phyloP scores from a whole-genome alignment of 2,797 vertebrate species.

The Passerculus sandwichensis region DNA sequence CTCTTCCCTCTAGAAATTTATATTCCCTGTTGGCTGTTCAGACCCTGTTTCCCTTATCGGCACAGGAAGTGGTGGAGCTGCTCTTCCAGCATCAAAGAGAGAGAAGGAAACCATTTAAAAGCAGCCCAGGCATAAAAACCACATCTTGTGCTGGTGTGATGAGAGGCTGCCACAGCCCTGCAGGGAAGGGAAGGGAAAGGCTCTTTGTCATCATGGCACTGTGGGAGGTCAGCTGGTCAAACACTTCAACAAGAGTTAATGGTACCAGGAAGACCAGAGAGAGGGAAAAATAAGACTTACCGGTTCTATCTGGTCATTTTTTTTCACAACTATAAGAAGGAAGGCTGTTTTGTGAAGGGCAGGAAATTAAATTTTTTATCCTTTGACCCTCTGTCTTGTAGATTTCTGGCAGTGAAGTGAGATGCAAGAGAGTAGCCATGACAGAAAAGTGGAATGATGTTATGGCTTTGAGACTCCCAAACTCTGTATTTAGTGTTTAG shows the following conservation, averaged over 20 bases:
- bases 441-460: background rate
- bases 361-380: background rate
- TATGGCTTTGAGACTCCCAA: background rate
- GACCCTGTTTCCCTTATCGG: background rate
- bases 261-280: background rate
- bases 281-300: background rate
- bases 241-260: background rate
- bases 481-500: background rate
- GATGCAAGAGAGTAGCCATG: background rate
- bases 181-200: background rate
- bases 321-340: background rate
- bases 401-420: background rate
- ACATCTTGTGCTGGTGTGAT: background rate
- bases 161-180: background rate
- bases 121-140: accelerated
- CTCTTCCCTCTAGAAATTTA: background rate
- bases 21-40: background rate
- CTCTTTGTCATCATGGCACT: background rate
- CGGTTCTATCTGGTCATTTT: background rate
- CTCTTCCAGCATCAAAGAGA: background rate
- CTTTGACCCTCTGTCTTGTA: background rate
- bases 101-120: background rate
- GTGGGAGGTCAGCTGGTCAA: background rate
- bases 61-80: background rate
- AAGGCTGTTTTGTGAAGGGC: background rate